These are phyloP conservation scores for Sinopyrophorus schimmeli DNA, from an alignment of 2,888 invertebrate genomes.

Conservation along the genomic window DNA sequence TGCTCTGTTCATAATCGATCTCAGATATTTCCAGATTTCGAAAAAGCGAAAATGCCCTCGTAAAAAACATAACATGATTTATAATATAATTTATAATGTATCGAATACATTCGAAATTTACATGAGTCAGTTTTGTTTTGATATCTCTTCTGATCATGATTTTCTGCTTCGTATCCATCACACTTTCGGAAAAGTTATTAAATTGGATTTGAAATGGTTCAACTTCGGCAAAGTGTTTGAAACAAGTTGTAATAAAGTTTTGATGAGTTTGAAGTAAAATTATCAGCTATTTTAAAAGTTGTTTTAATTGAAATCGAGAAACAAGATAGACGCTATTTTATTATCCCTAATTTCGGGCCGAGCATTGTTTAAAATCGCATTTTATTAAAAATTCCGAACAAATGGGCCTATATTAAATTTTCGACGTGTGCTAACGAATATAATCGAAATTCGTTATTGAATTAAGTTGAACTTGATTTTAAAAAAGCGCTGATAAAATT, in stretches of 20 bases:
- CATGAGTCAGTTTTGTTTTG: slow-evolving; percentile 13
- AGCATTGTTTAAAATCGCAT: too few species aligned
- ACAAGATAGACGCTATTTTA: too few species aligned
- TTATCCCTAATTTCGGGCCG: too few species aligned
- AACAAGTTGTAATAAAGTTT: slow-evolving; percentile 22
- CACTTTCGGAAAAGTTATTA: slow-evolving; percentile 23
- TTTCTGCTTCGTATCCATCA: slow-evolving; percentile 15
- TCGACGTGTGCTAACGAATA: too few species aligned
- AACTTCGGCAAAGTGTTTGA: slow-evolving; percentile 22
- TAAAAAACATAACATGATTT: slow-evolving; percentile 20
- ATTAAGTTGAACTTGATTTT: slow-evolving; percentile 12
- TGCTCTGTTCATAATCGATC: slow-evolving; percentile 28
- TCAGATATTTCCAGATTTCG: slow-evolving; percentile 22
- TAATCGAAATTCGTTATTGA: too few species aligned
- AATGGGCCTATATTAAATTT: too few species aligned
- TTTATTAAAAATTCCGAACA: too few species aligned
- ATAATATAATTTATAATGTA: neutral
- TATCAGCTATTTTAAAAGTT: slow-evolving; percentile 11
- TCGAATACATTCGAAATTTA: slow-evolving; percentile 1
- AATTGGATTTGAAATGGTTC: slow-evolving; percentile 26
- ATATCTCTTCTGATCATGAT: slow-evolving; percentile 11
- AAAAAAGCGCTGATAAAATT: slow-evolving; percentile 27
- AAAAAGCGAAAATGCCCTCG: slow-evolving; percentile 14
- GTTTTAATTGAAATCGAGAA: slow-evolving; percentile 12
- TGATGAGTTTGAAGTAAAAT: slow-evolving; percentile 19